Base-by-base conservation (phyloP, 2,888 invertebrate genomes). In the Stomorhina lunata region DNA sequence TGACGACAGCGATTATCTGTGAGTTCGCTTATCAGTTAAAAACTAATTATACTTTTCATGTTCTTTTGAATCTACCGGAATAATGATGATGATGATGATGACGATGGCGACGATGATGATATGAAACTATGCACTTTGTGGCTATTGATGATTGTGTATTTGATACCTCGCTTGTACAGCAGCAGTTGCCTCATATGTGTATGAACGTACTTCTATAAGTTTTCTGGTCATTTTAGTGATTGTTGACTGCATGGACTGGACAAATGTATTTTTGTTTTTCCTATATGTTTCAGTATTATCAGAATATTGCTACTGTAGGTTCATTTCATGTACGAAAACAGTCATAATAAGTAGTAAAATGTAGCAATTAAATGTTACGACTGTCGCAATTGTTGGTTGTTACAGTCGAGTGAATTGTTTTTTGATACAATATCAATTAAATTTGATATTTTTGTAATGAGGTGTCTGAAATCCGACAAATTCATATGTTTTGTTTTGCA, bases 21-120 rank as follows among this genome's bases (percentile, higher is more conserved):
- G 15, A 12, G 17, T 66, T 50, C 20, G 66, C 66, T 79, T 80
- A 80, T 80, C 79, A 80, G 66, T 80, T 72, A 59, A 80, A 78
- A 80, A 80, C 79, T 80, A 80, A 80, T 80, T 80, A 73, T 72
- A 80, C 72, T 80, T 65, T 72, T 57, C 76, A 72, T 79, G 65
- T 65, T 50, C 57, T 59, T 29, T 50, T 43, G 50, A 57, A 73
- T 59, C 79, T 25, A 73, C 50, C 72, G 66, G 59, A 82, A 72
- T 72, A 81, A 65, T 73, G 32, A 37, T 45, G 69, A 76, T 50
- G 25, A 37, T 55, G 34, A 20, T 27, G 20, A 10, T 53, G 40
- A 40, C 4, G 71, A 63, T 63, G 37, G 34, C 10, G 45, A 27
- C 53, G 55, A 63, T 25, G 61, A 25, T 65, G 43, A 53, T 61